Base-by-base conservation (phyloP, 2,113 vertebrate genomes). In the Eulemur rufifrons region DNA sequence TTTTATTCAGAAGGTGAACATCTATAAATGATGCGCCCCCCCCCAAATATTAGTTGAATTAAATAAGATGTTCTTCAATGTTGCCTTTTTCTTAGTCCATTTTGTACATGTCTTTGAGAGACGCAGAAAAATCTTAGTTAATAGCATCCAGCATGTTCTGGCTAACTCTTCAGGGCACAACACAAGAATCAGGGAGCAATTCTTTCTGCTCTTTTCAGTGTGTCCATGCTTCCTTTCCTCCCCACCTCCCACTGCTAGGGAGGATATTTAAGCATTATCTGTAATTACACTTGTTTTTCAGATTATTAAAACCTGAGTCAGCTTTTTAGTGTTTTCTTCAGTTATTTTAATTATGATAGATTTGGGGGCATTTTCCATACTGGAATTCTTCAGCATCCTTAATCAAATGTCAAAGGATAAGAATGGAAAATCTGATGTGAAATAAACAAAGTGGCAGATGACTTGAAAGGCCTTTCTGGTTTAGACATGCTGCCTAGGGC, bases 281-380 rank as follows among this genome's bases (percentile, higher is more conserved):
- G 4, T 34, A 68, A n/a, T 74, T 82, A 93, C 14, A 64, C 7
- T 77, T 82, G 77, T 50, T 76, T 66, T 91, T 4, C 17, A 92
- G 20, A 39, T 86, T 64, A 64, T 89, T 96, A 56, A 8, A 85
- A 94, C 39, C 12, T 11, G 18, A 94, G 1, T 87, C 20, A 39
- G 10, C 20, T 37, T 86, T 85, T 78, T 73, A 74, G 4, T 86
- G 20, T 64, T 73, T 73, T 84, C 42, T 86, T 77, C 6, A 73
- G 9, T 88, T 93, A 56, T 82, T 91, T 94, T 89, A 88, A 82
- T 89, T 96, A 21, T 39, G 29, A 8, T 42, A 10, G 13, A 74
- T 83, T 74, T 89, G 66, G 27, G 18, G 5, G 18, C 63, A 29
- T 80, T 94, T 92, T n/a, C 42, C 2, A 23, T 32, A 23, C 74